Evolutionary conservation across 2,113 vertebrate species (phyloP).

Genomic region (Hypomesus transpacificus): DNA sequence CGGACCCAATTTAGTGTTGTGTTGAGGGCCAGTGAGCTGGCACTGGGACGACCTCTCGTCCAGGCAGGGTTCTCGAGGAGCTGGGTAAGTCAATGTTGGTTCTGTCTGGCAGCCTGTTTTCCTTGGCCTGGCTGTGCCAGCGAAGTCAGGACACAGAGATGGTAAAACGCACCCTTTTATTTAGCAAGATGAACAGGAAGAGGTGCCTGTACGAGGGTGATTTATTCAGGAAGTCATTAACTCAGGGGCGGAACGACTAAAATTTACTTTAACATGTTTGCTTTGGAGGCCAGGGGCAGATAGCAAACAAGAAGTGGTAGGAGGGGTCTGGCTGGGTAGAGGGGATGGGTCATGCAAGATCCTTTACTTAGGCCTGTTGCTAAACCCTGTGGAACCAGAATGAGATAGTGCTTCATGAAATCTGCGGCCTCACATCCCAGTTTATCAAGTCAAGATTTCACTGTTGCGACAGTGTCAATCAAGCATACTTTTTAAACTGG

Average conservation of each 20-base stretch:
- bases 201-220: conserved; percentile 24
- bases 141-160: conserved; percentile 40
- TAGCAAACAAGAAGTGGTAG: conserved; percentile 24
- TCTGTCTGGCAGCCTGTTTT: conserved; percentile 62
- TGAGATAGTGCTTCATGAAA: no score
- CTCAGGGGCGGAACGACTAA: conserved; percentile 29
- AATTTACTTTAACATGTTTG: conserved; percentile 33
- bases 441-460: no score
- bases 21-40: conserved; percentile 43
- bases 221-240: conserved; percentile 47
- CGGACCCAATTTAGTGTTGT: conserved; percentile 53
- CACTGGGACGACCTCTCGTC: conserved; percentile 26
- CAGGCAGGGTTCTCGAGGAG: conserved; percentile 33
- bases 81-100: conserved; percentile 50
- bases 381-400: no score
- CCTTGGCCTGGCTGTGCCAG: conserved; percentile 41
- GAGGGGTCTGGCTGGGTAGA: conserved; percentile 1
- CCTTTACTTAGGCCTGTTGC: neutral
- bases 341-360: neutral
- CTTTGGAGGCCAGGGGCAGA: conserved; percentile 23
- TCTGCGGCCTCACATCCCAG: no score
- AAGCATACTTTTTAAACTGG: no score
- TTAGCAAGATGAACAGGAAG: conserved; percentile 40
- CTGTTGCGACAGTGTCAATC: no score
- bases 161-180: conserved; percentile 49